These are phyloP conservation scores for Mythimna loreyi DNA, from an alignment of 2,888 invertebrate genomes.

Conservation along the genomic window DNA sequence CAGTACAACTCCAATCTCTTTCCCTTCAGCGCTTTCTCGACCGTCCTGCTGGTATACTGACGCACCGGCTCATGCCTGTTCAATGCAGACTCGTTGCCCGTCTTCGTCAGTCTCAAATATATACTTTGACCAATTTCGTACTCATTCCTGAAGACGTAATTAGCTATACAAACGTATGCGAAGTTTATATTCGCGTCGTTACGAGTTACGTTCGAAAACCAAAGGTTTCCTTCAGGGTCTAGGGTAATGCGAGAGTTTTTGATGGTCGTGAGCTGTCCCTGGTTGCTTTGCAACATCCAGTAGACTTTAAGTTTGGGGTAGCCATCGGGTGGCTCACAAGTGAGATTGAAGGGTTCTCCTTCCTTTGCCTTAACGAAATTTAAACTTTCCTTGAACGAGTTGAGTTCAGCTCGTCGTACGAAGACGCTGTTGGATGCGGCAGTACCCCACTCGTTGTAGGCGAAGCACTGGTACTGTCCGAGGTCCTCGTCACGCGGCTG, in stretches of 20 bases:
- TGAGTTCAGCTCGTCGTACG: constrained; percentile 97
- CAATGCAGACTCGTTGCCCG: constrained; percentile 94
- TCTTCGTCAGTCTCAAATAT: constrained; percentile 94
- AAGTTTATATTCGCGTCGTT: constrained; percentile 96
- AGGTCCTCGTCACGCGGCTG: constrained; percentile 97
- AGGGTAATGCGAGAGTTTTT: constrained; percentile 98
- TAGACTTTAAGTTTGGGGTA: constrained; percentile 98
- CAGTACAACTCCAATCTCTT: constrained; percentile 97
- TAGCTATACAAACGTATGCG: constrained; percentile 98
- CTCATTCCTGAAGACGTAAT: constrained; percentile 97
- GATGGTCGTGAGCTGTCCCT: constrained; percentile 95
- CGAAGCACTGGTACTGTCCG: constrained; percentile 99
- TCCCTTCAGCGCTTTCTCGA: constrained; percentile 96
- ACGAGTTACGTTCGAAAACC: constrained; percentile 98
- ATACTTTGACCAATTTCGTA: constrained; percentile 97
- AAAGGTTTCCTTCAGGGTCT: constrained; percentile 99
- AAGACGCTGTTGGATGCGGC: constrained; percentile 99
- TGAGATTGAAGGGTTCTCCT: constrained; percentile 96
- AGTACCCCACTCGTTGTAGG: constrained; percentile 97
- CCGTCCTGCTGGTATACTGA: constrained; percentile 97
- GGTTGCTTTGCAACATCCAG: constrained; percentile 96
- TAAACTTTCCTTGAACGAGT: constrained; percentile 94
- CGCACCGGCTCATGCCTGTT: constrained; percentile 94
- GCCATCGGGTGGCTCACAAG: constrained; percentile 98
- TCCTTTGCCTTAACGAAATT: constrained; percentile 92